phyloP scores from a whole-genome alignment of 2,888 invertebrate species.

The Scaptomyza cyrtandrae region DNA sequence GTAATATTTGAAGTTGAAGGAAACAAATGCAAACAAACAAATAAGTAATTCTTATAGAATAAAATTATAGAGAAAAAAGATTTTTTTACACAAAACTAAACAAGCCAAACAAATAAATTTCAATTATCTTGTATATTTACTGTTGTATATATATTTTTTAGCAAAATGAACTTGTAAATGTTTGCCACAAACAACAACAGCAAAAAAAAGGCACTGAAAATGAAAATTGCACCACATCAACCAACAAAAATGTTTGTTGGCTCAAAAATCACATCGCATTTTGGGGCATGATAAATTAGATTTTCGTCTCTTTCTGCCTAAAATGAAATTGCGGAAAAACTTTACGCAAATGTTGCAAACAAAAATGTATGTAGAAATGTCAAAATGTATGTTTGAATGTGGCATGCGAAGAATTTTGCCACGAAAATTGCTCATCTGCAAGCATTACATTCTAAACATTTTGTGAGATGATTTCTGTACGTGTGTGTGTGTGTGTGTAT shows the following conservation, averaged over 20 bases:
- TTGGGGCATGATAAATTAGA: slow-evolving; percentile 65
- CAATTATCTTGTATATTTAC: neutral
- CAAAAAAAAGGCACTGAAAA: neutral
- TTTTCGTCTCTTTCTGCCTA: slow-evolving; percentile 41
- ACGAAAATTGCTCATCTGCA: slow-evolving; percentile 37
- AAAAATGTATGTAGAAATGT: neutral
- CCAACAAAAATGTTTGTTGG: slow-evolving; percentile 13
- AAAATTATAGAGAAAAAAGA: too few species aligned
- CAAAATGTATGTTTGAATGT: slow-evolving; percentile 1
- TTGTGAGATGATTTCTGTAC: slow-evolving; percentile 13
- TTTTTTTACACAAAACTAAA: too few species aligned
- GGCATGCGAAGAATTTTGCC: slow-evolving; percentile 14
- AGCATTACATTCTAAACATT: slow-evolving; percentile 25
- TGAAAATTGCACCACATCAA: neutral
- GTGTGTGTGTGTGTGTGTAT: slow-evolving; percentile 12
- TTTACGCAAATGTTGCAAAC: slow-evolving; percentile 39
- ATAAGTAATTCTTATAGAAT: too few species aligned
- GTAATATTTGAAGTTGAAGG: too few species aligned
- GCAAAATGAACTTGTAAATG: slow-evolving; percentile 2
- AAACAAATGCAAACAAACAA: too few species aligned
- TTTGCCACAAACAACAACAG: neutral
- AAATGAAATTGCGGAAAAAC: slow-evolving; percentile 69
- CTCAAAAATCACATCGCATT: slow-evolving; percentile 60
- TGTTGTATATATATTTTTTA: too few species aligned
- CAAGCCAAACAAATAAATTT: too few species aligned